Base-by-base conservation (phyloP, 2,888 invertebrate genomes). In the Zaprionus bogoriensis region DNA sequence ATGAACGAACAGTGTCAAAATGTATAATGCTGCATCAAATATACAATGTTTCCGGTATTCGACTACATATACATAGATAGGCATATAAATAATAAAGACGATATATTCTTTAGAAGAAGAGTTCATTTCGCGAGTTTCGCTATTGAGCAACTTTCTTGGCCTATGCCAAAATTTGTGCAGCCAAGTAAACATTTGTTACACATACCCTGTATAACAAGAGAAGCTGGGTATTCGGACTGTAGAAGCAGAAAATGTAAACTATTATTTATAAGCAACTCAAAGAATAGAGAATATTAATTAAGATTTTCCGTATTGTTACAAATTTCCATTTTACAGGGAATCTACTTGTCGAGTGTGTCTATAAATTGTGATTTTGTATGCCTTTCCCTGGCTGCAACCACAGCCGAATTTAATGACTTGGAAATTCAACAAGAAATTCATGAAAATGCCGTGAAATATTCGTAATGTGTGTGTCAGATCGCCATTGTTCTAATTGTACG, bases 401-500 rank as follows among this genome's bases (percentile, higher is more conserved):
- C 52, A 39, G 7, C 3, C 68, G 39, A 67, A 53, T 66, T 66
- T 53, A 53, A 66, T 67, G 52, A 58, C 48, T 67, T 60, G 4
- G 48, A 67, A 55, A 53, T 66, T 55, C 10, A 66, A 30, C 36
- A 66, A 63, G 14, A 44, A 44, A 45, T 46, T 53, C 38, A 7
- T 7, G 27, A 39, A 46, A 53, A 52, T 52, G 44, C 25, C 39
- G 42, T 52, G 39, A 66, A 66, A 45, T 53, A 68, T 67, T 68
- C 53, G 61, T 61, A 60, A 48, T 66, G 25, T 66, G 44, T 67
- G 42, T 67, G 36, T 67, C 46, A 17, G 32, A 32, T 67, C 28
- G 51, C 50, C 32, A 66, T 66, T 66, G 45, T 57, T 52, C 60
- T 51, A 58, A 67, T 58, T 66, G 59, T 58, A 67, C 41, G 50